These are phyloP conservation scores for Berghia stephanieae DNA, from an alignment of 1,140 invertebrate genomes.

Conservation along the genomic window DNA sequence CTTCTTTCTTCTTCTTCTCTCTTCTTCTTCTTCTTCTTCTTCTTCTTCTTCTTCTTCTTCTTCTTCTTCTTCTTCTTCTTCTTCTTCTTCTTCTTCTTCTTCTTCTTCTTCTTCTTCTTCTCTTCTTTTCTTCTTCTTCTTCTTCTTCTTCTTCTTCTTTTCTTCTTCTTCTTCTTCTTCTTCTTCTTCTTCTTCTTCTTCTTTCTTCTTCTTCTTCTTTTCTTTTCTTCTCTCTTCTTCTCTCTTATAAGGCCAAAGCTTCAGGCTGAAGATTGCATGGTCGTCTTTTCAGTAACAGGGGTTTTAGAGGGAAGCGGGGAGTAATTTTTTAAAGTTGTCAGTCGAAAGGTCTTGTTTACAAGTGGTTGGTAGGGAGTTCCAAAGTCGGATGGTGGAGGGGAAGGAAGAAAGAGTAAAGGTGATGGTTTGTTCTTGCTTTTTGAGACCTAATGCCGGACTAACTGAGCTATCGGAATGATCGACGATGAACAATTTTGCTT, in stretches of 20 bases:
- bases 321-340: too few species aligned
- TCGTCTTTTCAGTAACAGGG: background rate
- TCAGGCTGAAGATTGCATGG: background rate
- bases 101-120: background rate
- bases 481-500: too few species aligned
- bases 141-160: slow-evolving; percentile 6
- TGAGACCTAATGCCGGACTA: too few species aligned
- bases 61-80: background rate
- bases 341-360: too few species aligned
- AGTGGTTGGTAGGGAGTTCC: too few species aligned
- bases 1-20: background rate
- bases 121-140: slow-evolving; percentile 20
- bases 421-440: too few species aligned
- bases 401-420: too few species aligned
- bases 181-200: background rate
- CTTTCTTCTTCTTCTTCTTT: background rate
- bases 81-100: background rate
- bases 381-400: too few species aligned
- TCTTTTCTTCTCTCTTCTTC: background rate
- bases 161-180: background rate
- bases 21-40: slow-evolving; percentile 12
- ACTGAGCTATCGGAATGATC: too few species aligned
- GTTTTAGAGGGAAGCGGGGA: too few species aligned
- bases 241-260: background rate
- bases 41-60: background rate